A percentile compares a stretch with the other conserved stretches of the same genome.
These are phyloP conservation scores for Syngnathoides biaculeatus DNA, from an alignment of 2,113 vertebrate species.

Conservation along the genomic window DNA sequence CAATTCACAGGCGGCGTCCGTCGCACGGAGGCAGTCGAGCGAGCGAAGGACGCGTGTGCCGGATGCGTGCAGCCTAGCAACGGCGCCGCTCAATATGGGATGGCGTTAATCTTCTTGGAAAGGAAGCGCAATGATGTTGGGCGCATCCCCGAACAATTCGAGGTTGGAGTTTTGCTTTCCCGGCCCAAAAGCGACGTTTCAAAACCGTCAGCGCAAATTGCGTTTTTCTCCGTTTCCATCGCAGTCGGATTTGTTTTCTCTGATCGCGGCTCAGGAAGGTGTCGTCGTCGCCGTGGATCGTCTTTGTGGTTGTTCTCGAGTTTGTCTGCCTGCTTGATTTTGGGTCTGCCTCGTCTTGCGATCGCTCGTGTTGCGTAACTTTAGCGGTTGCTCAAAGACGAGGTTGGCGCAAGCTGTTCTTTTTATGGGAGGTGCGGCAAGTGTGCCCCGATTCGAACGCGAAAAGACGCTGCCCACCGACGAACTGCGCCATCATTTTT, in stretches of 20 bases:
- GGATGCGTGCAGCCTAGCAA: slow-evolving; percentile 40
- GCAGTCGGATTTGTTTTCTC: neutral
- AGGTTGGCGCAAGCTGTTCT: slow-evolving; percentile 37
- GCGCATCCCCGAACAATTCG: neutral
- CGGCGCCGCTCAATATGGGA: slow-evolving; percentile 15
- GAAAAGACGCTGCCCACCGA: slow-evolving; percentile 9
- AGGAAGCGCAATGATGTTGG: neutral
- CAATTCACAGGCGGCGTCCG: slow-evolving; percentile 58
- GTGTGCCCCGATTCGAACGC: slow-evolving; percentile 36
- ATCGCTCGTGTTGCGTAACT: slow-evolving; percentile 57
- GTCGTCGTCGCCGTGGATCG: neutral
- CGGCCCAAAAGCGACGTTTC: neutral
- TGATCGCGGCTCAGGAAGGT: neutral
- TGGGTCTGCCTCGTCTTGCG: slow-evolving; percentile 24
- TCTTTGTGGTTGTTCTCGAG: neutral
- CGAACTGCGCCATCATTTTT: too few relatives aligned
- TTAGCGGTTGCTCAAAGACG: slow-evolving; percentile 57
- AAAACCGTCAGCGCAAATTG: too few relatives aligned
- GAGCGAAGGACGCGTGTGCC: slow-evolving; percentile 11
- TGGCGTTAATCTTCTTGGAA: slow-evolving; percentile 6
- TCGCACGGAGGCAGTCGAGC: slow-evolving; percentile 37
- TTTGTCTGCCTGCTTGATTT: slow-evolving; percentile 21
- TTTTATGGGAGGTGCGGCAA: slow-evolving; percentile 27
- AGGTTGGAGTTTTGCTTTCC: neutral
- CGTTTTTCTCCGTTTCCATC: too few relatives aligned